Percentiles rank a stretch among this genome's conserved stretches.
Evolutionary conservation across 2,797 vertebrate genomes (phyloP).

Genomic region (Thamnophis elegans): DNA sequence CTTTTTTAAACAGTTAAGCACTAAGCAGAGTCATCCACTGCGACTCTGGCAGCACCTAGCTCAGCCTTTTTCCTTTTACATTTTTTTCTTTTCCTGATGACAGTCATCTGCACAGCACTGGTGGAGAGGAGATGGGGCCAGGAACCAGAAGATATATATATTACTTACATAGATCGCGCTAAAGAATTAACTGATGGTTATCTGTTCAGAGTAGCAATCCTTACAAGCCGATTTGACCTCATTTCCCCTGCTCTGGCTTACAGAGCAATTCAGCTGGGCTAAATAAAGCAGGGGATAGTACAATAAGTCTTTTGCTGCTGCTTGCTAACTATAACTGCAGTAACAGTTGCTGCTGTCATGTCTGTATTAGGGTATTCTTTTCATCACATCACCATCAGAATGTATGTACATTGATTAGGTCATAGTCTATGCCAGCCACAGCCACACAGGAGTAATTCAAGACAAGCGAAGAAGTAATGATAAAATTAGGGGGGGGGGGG

Average conservation of each 20-base stretch:
- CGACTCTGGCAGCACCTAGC: no score
- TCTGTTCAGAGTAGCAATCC: neutral
- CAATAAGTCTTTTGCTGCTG: neutral
- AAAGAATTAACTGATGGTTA: neutral
- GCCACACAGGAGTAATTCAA: neutral
- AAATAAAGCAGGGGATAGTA: neutral
- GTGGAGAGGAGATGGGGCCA: neutral
- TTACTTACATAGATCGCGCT: neutral
- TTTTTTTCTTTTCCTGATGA: no score
- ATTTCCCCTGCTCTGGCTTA: neutral
- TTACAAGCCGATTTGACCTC: neutral
- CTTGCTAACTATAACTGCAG: neutral
- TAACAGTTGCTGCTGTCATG: neutral
- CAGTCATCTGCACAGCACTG: no score
- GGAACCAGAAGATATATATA: neutral
- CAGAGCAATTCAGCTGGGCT: neutral
- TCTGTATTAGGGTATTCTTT: neutral
- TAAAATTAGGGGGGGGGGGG: neutral
- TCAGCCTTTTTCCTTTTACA: no score
- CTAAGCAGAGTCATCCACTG: no score
- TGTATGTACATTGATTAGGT: neutral
- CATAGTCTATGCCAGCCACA: neutral
- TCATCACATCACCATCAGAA: neutral
- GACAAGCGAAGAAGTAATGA: neutral
- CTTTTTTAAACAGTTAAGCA: no score